phyloP scores from a whole-genome alignment of 2,113 vertebrate genomes.

The Hystrix brachyura region DNA sequence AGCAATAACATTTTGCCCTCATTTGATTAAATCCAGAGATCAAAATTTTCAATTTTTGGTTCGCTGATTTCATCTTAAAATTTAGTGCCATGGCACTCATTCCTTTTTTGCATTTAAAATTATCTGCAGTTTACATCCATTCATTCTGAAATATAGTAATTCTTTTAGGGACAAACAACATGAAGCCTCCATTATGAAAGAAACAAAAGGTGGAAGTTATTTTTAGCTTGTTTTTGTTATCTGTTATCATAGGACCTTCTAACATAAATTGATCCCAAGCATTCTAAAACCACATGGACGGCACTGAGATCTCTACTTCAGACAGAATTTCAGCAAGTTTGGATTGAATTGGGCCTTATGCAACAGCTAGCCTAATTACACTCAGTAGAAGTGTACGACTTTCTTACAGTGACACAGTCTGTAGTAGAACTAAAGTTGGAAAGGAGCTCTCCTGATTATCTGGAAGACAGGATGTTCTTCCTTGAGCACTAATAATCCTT shows the following conservation, averaged over 20 bases:
- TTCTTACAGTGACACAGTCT: background rate
- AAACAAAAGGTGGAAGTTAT: background rate
- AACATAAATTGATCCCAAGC: background rate
- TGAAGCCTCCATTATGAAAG: background rate
- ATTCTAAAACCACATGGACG: background rate
- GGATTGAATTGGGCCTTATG: background rate
- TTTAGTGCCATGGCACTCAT: background rate
- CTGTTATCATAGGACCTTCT: background rate
- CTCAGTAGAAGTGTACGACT: background rate
- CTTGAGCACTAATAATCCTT: background rate
- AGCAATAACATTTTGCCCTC: constrained; percentile 44
- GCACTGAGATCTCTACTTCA: background rate
- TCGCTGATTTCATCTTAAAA: constrained; percentile 66
- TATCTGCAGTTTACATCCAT: constrained; percentile 2
- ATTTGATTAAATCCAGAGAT: constrained; percentile 71
- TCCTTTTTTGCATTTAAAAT: constrained; percentile 15
- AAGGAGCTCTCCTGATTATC: background rate
- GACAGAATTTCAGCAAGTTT: background rate
- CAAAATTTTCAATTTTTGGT: constrained; percentile 39
- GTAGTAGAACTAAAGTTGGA: background rate
- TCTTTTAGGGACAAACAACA: constrained; percentile 25
- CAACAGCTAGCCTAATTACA: background rate
- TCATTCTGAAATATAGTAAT: constrained; percentile 61
- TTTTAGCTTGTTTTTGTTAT: constrained; percentile 22
- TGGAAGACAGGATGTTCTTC: background rate